Evolutionary conservation across 1,140 invertebrate species (phyloP), one percentile per base, ranked within the genome.

Genomic region (Halictus rubicundus): DNA sequence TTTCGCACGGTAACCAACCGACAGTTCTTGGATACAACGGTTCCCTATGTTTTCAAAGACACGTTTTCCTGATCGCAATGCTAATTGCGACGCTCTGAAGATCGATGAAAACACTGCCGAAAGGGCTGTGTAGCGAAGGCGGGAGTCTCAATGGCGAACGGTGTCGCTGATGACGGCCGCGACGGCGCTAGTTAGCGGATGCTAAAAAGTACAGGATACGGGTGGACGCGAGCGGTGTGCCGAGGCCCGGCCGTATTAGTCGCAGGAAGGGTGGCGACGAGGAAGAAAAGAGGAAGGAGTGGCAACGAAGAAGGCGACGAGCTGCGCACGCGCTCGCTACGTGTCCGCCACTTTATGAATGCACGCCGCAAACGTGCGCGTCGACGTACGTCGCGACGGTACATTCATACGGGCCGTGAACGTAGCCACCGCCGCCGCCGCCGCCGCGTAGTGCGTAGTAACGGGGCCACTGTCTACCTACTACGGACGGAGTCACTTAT

Each of bases 271-370:
- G 65, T 84, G 73, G 32, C 69, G 82, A 77, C 37, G 78, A 69
- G 54, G 80, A 79, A 82, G 78, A 84, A 85, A 84, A 81, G 80
- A 86, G 70, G 79, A 74, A 64, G 68, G 74, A 81, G 80, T 61
- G 72, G 66, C 60, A 65, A 84, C 69, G 76, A 69, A 71, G 75
- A 78, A 82, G 80, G 78, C 69, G 82, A 78, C 32, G 60, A 54
- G 12, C 54, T 81, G 88, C 88, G 87, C 84, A 86, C 87, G 88
- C 87, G 85, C 81, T 78, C 83, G 74, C 78, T 83, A 84, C 86
- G 86, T 87, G 89, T 88, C 88, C 87, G 86, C 83, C 84, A 80
- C 82, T 91, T 91, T 87, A 90, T 91, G 89, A 90, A 90, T 91
- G 88, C 89, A 87, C 85, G 87, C 78, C 79, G 79, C 71, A 76